Conservation (phyloP, 2,797 vertebrate genomes). For the Phoxinus dragarum region DNA sequence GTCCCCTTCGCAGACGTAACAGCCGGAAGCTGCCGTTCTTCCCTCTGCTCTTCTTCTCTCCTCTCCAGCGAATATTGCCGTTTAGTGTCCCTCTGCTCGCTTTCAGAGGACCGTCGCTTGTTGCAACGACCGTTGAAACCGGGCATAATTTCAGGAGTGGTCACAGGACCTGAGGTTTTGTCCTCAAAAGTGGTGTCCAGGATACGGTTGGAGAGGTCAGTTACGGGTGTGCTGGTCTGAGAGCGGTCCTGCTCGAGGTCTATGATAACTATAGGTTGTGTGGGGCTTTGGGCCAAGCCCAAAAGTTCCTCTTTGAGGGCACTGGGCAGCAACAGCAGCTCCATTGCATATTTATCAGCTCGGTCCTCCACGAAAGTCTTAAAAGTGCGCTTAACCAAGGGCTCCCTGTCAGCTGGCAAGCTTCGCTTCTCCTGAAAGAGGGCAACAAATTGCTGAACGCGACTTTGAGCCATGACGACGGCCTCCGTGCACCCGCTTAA, state of each 20-base stretch:
- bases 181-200: conserved; percentile 86
- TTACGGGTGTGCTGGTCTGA: conserved; percentile 89
- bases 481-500: conserved; percentile 88
- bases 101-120: conserved; percentile 92
- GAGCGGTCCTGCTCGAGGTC: conserved; percentile 82
- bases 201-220: conserved; percentile 92
- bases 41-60: conserved; percentile 77
- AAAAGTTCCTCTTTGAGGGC: conserved; percentile 92
- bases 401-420: conserved; percentile 83
- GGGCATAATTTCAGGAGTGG: conserved; percentile 25
- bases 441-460: conserved; percentile 92
- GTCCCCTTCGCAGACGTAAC: conserved; percentile 67
- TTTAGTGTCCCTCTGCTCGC: conserved; percentile 91
- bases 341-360: conserved; percentile 96
- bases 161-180: conserved; percentile 47
- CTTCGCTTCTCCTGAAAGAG: conserved; percentile 89
- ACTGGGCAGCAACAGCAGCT: conserved; percentile 92
- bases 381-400: conserved; percentile 88
- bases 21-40: conserved; percentile 67
- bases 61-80: conserved; percentile 91
- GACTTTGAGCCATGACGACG: conserved; percentile 95
- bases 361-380: conserved; percentile 92
- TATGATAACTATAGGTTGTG: conserved; percentile 46
- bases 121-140: conserved; percentile 84
- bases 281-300: conserved; percentile 81